Base-by-base conservation (phyloP, 2,797 vertebrate genomes). In the Adrianichthys oophorus region DNA sequence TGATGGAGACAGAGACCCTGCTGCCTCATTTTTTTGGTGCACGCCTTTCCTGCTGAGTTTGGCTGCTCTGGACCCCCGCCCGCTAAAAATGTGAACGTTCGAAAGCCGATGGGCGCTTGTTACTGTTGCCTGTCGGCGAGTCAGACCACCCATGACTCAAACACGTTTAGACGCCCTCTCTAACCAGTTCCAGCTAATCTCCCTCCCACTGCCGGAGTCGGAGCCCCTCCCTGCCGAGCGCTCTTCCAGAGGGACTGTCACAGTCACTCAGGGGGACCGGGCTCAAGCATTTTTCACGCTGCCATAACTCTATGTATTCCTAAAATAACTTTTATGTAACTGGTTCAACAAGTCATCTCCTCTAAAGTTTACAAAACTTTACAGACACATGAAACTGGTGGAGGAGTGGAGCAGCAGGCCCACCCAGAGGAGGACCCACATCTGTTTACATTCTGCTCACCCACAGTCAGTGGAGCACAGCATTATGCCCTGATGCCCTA, bases 61-160 rank as follows among this genome's bases (percentile, higher is more conserved):
- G 10, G 24, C 24, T 26, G 26, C 26, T 29, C 26, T 7, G 5
- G 26, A 29, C 26, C 26, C 26, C 32, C 10, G 32, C 12, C 10
- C 32, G 4, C 13, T 12, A 37, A 37, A 37, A 37, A 37, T 12
- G 10, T 37, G 12, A 12, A 12, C 12, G 32, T 37, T 37, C 13
- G 32, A 37, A 37, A 12, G 32, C 32, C 12, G 32, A 37, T 37
- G 32, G 32, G 10, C 32, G 12, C 12, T 37, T 37, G 32, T 7
- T 29, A 29, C 26, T 29, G 6, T 13, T 85, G 84, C 78, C 82
- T 67, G 37, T 60, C 53, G 16, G 51, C 49, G 14, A 57, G 43
- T 64, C 52, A 72, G 91, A 90, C 88, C 90, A 90, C 90, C 87
- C 85, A 82, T 87, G 72, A 72, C 79, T 70, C 16, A 54, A 59